Base-by-base conservation (phyloP, 2,113 vertebrate species). In the Otus sunia region DNA sequence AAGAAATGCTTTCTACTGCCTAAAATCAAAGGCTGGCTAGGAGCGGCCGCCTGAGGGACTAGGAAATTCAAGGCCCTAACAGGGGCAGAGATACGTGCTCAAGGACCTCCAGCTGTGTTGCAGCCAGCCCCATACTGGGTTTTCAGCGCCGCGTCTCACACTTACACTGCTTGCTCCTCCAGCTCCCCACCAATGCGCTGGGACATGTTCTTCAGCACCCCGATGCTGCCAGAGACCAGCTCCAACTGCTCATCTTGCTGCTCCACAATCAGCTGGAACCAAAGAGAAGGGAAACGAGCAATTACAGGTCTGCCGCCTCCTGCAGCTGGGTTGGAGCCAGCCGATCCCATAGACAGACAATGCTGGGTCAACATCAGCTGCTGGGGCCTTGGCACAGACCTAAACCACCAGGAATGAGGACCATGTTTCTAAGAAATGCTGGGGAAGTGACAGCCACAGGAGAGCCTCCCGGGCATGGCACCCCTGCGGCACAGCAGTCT, bases 201-300 rank as follows among this genome's bases (percentile, higher is more conserved):
- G 15, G 99, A 99, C 99, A 99, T 99, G 98, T 99, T 99, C 99
- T 99, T 99, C 96, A 99, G 97, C 90, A 99, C 99, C 27, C 99
- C 99, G 1, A 99, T 99, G 90, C 99, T 99, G 97, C 99, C 99
- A 30, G 99, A 99, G 94, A 99, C 99, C 88, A 99, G 98, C 98
- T 99, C 99, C 98, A 99, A 97, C 98, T 99, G 99, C 90, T 99
- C 99, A 78, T 99, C 99, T 97, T 99, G 99, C 98, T 99, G 98
- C 47, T 99, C 99, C 37, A 98, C 98, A 2, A 99, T 99, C 97
- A 99, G 17, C 99, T 99, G 97, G 58, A 72, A 84, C 82, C 97
- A 93, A 92, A 94, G 88, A 94, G 88, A 97, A 45, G 89, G 77
- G 90, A 93, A 97, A 91, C 0, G 2, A 83, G 69, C 87, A 95